These are phyloP conservation scores for Danaus chrysippus DNA, from an alignment of 2,888 invertebrate species.

Conservation along the genomic window DNA sequence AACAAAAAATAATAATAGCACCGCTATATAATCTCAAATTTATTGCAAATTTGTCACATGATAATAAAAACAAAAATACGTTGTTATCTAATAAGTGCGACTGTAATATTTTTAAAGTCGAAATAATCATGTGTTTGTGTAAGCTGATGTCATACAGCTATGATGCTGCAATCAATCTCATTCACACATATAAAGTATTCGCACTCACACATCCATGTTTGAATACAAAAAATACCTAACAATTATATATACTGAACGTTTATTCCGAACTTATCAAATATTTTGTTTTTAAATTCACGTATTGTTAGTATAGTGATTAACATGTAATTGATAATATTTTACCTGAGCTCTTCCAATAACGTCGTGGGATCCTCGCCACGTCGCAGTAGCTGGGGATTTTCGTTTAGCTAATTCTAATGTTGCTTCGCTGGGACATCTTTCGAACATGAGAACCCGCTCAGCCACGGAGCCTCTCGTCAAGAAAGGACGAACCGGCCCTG, in stretches of 20 bases:
- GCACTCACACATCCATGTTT: slow-evolving; percentile 8
- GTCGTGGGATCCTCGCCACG: slow-evolving; percentile 78
- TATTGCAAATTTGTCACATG: neutral
- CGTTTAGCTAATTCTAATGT: slow-evolving; percentile 82
- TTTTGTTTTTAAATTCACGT: too few species aligned
- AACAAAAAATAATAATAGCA: too few species aligned
- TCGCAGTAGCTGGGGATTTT: slow-evolving; percentile 75
- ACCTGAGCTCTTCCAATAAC: slow-evolving; percentile 79
- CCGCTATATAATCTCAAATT: too few species aligned
- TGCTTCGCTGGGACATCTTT: slow-evolving; percentile 91
- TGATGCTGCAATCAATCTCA: slow-evolving; percentile 18
- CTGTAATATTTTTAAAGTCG: neutral
- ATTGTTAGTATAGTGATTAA: slow-evolving; percentile 11
- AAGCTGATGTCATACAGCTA: slow-evolving; percentile 23
- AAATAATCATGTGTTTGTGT: slow-evolving; percentile 6
- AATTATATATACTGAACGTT: neutral
- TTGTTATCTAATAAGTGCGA: neutral
- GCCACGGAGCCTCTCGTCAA: slow-evolving; percentile 94
- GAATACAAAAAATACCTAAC: slow-evolving; percentile 3
- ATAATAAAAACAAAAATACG: neutral
- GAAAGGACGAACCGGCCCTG: slow-evolving; percentile 87
- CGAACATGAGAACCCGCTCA: slow-evolving; percentile 93
- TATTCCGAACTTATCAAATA: too few species aligned
- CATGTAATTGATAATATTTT: slow-evolving; percentile 28
- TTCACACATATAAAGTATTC: slow-evolving; percentile 15